Conservation (phyloP, 2,888 invertebrate species). For the Furcula furcula region DNA sequence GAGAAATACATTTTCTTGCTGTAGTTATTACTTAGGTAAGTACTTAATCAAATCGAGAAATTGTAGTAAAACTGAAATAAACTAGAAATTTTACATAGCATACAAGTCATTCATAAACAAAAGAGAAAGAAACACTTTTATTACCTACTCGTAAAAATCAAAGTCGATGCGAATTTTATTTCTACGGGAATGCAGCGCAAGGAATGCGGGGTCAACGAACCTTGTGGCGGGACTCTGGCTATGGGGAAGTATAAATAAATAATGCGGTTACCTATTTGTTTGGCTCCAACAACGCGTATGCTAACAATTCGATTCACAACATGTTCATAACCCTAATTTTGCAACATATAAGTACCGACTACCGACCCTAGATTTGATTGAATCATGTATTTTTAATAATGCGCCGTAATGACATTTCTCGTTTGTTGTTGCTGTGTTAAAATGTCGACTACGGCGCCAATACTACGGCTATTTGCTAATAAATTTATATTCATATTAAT, state of each 20-base stretch:
- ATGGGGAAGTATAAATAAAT: slow-evolving; percentile 46
- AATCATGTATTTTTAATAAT: no score
- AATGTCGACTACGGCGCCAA: no score
- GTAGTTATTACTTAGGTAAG: no score
- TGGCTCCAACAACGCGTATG: slow-evolving; percentile 32
- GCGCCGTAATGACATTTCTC: no score
- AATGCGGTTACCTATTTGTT: slow-evolving; percentile 42
- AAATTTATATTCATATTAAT: no score
- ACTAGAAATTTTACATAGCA: slow-evolving; percentile 23
- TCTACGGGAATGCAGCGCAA: slow-evolving; percentile 46
- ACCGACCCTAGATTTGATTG: no score
- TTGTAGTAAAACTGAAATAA: slow-evolving; percentile 33
- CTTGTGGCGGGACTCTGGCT: slow-evolving; percentile 48
- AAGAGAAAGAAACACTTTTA: slow-evolving; percentile 35
- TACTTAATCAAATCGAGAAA: slow-evolving; percentile 9
- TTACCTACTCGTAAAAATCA: slow-evolving; percentile 20
- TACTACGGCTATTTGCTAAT: no score
- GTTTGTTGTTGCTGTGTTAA: no score
- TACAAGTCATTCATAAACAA: slow-evolving; percentile 29
- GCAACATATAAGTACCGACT: no score
- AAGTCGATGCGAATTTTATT: slow-evolving; percentile 43
- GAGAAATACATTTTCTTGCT: no score
- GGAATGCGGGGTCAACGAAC: slow-evolving; percentile 57
- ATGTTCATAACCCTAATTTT: slow-evolving; percentile 19
- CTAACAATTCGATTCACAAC: slow-evolving; percentile 33